Percentiles rank a stretch among this genome's conserved stretches.
phyloP scores from a whole-genome alignment of 2,888 invertebrate genomes.

The Tachina fera region DNA sequence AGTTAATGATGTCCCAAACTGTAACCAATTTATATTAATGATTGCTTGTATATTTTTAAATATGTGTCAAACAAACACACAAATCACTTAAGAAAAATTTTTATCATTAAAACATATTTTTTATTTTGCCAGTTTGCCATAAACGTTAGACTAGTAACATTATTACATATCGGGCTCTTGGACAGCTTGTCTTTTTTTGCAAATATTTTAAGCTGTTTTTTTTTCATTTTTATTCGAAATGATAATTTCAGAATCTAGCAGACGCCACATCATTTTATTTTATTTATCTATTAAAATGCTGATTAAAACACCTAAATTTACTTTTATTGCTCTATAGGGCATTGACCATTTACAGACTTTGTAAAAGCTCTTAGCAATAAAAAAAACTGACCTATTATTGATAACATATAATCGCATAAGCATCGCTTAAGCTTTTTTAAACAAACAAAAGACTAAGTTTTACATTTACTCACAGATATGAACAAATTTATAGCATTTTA shows the following conservation, averaged over 20 bases:
- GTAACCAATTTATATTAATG: background rate
- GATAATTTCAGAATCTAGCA: background rate
- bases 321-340: too few relatives aligned
- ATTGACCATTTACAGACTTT: background rate
- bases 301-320: too few relatives aligned
- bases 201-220: background rate
- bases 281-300: background rate
- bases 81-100: background rate
- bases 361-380: too few relatives aligned
- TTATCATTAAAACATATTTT: background rate
- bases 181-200: background rate
- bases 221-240: background rate
- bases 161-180: background rate
- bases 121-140: background rate
- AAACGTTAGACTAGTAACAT: background rate
- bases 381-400: too few relatives aligned
- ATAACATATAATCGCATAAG: too few relatives aligned
- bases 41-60: background rate
- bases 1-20: constrained; percentile 4
- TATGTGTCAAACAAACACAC: background rate
- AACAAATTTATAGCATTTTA: too few relatives aligned
- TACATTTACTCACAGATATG: too few relatives aligned
- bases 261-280: background rate
- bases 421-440: too few relatives aligned
- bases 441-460: too few relatives aligned